Evolutionary conservation across 2,797 vertebrate genomes (phyloP), one percentile per base, ranked within the genome.

Genomic region (Halcyon smyrnensis): DNA sequence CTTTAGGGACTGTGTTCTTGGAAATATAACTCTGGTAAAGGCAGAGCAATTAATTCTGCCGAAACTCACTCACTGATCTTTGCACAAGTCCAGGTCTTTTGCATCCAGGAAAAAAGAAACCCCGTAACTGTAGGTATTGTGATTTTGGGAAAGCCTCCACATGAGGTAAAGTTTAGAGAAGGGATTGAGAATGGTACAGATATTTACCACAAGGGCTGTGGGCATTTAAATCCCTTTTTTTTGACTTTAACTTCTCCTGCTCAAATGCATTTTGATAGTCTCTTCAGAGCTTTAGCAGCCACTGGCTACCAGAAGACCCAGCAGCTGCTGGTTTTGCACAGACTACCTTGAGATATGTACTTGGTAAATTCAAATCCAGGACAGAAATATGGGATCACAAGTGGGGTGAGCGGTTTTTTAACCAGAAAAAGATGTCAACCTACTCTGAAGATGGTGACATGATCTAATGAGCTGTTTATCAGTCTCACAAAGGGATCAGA

Each of bases 101-200:
- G 65, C 73, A 95, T 88, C 50, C 89, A 91, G 74, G 65, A 74
- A 86, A 75, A 69, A 65, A 91, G 56, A 14, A 53, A 93, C 43
- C 11, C 7, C 69, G 41, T 53, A 89, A 41, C 50, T 4, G 0
- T 5, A 43, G 62, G 15, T 59, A 80, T 93, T 95, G 79, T 76
- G 39, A 56, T 95, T 95, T 79, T 59, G 78, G 59, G 54, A 89
- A 94, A 65, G 19, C 45, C 69, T 93, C 67, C n/a, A 11, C 2
- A 2, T 67, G 51, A 76, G 27, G 21, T 78, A 37, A 46, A 10
- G 13, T 51, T 63, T 87, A 77, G 39, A 80, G 24, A 23, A 62
- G 12, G 11, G 25, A 62, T 15, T 73, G 60, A 60, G 30, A 81
- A 21, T 15, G 36, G 28, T 28, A 82, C 3, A 53, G 27, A 6